Base-by-base conservation (phyloP, 2,113 vertebrate genomes). In the Lutjanus erythropterus region DNA sequence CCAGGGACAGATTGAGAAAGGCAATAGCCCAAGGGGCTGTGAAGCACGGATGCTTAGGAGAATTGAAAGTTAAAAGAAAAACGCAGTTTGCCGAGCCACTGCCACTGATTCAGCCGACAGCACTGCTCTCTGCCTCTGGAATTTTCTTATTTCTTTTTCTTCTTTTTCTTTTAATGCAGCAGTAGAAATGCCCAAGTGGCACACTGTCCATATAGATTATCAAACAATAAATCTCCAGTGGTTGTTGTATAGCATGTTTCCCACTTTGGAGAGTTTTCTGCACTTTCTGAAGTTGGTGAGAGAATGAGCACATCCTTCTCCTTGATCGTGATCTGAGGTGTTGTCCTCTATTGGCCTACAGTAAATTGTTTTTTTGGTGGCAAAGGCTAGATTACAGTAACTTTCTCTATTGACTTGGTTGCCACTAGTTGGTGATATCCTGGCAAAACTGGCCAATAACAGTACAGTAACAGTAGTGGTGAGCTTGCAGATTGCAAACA, bases 1-100 rank as follows among this genome's bases (percentile, higher is more conserved):
- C 98, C 91, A 91, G 98, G 97, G 98, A 99, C 96, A 98, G 97
- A 99, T 97, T 98, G 97, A 97, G 96, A 98, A 98, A 98, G 98
- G 97, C 97, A 97, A 98, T 98, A 97, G 97, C 96, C 92, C 92
- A 91, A 95, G 96, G 94, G 96, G 96, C 97, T 96, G 96, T 98
- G 97, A 97, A 97, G 97, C 97, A 97, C 96, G 89, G 96, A 97
- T 96, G 96, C 96, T 95, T 92, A 95, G 96, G 96, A 95, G 97
- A 96, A 98, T 97, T 96, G 97, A 96, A 98, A 98, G 98, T 98
- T 97, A 97, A 97, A 94, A 94, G 91, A 93, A 94, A 93, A 94
- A 89, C 76, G 84, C 88, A 81, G 84, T 92, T 92, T 90, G 88
- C 91, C 35, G 65, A 87, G 94, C 94, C 85, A 87, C 86, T 82